Base-by-base conservation (phyloP, 2,888 invertebrate genomes). In the Mythimna loreyi region DNA sequence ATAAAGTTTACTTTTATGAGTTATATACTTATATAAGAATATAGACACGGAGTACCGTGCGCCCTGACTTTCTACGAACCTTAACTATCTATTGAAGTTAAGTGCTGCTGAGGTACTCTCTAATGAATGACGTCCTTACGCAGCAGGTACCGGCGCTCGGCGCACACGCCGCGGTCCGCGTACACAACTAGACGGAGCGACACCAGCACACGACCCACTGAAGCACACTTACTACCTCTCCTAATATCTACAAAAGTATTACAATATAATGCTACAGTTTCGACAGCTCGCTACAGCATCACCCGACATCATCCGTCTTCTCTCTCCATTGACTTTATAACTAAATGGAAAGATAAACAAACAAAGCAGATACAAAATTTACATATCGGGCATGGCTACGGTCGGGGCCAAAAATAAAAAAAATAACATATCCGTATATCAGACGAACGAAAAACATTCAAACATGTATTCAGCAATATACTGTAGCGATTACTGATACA, bases 291-390 rank as follows among this genome's bases (percentile, higher is more conserved):
- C 61, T 72, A 75, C 52, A 53, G 23, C 65, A 73, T 53, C 68
- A 56, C 55, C 57, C 60, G 58, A 52, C 21, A 30, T 25, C 63
- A 40, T 72, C 40, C 45, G n/a, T 25, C 43, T 55, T 59, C 59
- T 64, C 47, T 25, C 67, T 53, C 28, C 33, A 75, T 55, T 66
- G 30, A 76, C 53, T 70, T 63, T 72, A 81, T 74, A 56, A 70
- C 74, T 68, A 74, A 61, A 72, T 80, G 58, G 65, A 63, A 64
- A 74, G 66, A 72, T 83, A 81, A 83, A 79, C 63, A 81, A 80
- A 81, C 76, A 77, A 81, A 83, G 84, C 76, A 60, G 59, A 68
- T 45, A 36, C 72, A 47, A 70, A 57, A 65, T 56, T 55, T 64
- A 75, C 50, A 59, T 67, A 79, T 65, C 68, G 52, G 63, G 67